Percentiles rank a stretch among this genome's conserved stretches.
phyloP scores from a whole-genome alignment of 2,113 vertebrate genomes.

The Paedocypris sp. region DNA sequence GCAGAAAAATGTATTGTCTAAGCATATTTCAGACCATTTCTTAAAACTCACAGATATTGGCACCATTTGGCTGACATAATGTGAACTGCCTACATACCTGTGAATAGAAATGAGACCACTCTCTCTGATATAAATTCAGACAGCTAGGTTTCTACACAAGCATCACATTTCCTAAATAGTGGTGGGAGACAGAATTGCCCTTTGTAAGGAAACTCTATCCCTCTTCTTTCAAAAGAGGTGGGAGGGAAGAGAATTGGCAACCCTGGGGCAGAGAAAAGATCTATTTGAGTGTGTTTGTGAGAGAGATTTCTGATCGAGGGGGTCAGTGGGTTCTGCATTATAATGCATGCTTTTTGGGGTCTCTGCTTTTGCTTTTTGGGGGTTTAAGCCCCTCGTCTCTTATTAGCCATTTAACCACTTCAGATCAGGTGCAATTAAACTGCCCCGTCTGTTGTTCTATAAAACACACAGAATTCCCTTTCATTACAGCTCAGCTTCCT shows the following conservation, averaged over 20 bases:
- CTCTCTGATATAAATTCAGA: constrained; percentile 29
- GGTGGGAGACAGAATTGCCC: constrained; percentile 74
- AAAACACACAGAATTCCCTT: constrained; percentile 14
- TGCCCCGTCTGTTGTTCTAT: not conserved
- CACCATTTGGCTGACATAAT: no score
- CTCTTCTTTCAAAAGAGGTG: constrained; percentile 71
- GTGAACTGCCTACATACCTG: no score
- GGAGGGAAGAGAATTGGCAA: constrained; percentile 63
- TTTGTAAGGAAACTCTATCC: constrained; percentile 92
- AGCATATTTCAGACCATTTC: no score
- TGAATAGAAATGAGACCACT: not conserved
- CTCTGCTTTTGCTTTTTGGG: not conserved
- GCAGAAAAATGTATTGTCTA: no score
- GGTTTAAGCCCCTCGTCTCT: constrained; percentile 8
- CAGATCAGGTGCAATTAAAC: constrained; percentile 10
- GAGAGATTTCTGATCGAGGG: constrained; percentile 17
- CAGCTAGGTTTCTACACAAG: constrained; percentile 62
- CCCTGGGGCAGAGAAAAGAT: constrained; percentile 54
- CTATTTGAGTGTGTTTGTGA: constrained; percentile 22
- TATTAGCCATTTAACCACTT: constrained; percentile 9
- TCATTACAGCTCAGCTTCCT: constrained; percentile 20
- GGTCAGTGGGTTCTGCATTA: constrained; percentile 32
- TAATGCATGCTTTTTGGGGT: constrained; percentile 27
- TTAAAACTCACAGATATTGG: no score
- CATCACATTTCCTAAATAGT: constrained; percentile 76